Evolutionary conservation across 2,888 invertebrate genomes (phyloP).

Genomic region (Tinea pellionella): DNA sequence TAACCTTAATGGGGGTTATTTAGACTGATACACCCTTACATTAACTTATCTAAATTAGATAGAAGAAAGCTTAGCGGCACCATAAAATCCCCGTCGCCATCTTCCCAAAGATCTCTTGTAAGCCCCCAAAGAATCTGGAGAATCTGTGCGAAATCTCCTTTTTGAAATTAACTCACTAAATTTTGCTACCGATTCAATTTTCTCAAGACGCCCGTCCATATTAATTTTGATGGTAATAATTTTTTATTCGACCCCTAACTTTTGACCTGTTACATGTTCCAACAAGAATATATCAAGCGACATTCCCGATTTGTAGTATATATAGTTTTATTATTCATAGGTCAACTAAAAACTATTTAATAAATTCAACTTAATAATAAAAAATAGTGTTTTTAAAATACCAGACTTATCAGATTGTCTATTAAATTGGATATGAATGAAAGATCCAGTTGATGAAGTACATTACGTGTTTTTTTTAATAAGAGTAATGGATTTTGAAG

Average conservation of each 20-base stretch:
- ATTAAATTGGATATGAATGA: too few relatives aligned
- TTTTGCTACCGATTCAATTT: slow-evolving; percentile 6
- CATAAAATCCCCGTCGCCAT: neutral
- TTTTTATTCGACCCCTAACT: neutral
- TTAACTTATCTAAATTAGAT: slow-evolving; percentile 6
- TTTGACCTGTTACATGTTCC: neutral
- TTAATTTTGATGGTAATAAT: slow-evolving; percentile 1
- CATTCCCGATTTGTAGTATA: too few relatives aligned
- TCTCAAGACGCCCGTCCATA: slow-evolving; percentile 6
- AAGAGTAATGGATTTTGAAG: too few relatives aligned
- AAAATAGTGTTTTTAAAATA: too few relatives aligned
- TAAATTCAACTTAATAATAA: too few relatives aligned
- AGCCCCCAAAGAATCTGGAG: neutral
- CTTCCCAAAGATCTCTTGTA: neutral
- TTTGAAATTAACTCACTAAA: slow-evolving; percentile 6
- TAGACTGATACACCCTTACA: neutral
- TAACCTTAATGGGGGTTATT: neutral
- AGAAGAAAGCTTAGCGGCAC: neutral
- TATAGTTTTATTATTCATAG: too few relatives aligned
- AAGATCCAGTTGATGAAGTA: too few relatives aligned
- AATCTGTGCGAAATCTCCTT: slow-evolving; percentile 1
- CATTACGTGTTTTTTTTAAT: too few relatives aligned
- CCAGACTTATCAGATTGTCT: too few relatives aligned
- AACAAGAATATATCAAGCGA: too few relatives aligned
- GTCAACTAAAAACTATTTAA: too few relatives aligned